Evolutionary conservation across 2,113 vertebrate species (phyloP).

Genomic region (Enhydra lutris): DNA sequence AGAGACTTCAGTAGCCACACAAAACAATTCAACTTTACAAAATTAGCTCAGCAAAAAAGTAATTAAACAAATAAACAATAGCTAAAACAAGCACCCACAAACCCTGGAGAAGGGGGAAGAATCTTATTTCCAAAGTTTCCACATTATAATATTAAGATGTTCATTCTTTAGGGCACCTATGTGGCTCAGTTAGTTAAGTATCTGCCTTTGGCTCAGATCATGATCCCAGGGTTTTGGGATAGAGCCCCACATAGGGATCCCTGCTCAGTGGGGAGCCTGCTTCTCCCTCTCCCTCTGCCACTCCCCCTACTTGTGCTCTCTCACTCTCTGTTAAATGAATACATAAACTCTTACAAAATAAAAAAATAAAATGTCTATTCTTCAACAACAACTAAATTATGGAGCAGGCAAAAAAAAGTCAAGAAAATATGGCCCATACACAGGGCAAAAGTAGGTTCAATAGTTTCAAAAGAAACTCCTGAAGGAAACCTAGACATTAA

Average conservation of each 20-base stretch:
- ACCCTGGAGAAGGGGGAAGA: not conserved
- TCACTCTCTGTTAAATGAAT: not conserved
- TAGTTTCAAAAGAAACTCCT: not conserved
- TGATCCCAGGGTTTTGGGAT: not conserved
- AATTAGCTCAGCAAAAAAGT: not conserved
- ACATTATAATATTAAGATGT: not conserved
- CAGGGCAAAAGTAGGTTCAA: not conserved
- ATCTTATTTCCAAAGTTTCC: not conserved
- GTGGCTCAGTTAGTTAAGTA: not conserved
- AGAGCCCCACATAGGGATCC: not conserved
- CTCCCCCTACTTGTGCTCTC: not conserved
- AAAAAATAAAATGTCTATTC: not conserved
- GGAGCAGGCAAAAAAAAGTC: not conserved
- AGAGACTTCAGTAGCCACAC: not conserved
- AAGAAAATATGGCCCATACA: not conserved
- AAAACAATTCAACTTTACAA: not conserved
- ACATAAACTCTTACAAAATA: not conserved
- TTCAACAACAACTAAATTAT: not conserved
- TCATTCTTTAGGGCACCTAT: not conserved
- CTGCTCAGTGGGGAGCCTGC: not conserved
- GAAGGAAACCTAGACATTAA: not conserved
- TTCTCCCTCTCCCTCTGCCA: not conserved
- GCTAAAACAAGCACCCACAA: not conserved
- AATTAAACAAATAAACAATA: not conserved
- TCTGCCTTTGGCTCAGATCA: not conserved